Evolutionary conservation across 2,113 vertebrate genomes (phyloP).

Genomic region (Malurus elegans): DNA sequence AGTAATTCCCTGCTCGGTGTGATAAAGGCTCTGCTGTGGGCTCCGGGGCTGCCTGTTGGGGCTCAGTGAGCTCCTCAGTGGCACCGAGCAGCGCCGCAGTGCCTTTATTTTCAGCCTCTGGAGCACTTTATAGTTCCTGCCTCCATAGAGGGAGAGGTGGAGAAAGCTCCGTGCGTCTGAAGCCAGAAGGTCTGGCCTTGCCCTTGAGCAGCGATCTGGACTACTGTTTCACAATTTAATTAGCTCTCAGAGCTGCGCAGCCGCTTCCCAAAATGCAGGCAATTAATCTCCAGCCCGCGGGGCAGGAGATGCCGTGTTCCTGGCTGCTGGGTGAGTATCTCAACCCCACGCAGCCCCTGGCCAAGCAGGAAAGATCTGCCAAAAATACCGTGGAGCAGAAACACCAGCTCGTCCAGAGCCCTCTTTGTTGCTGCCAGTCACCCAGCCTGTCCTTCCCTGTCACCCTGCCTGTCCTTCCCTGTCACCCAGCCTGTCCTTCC

Average conservation of each 20-base stretch:
- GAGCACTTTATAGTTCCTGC: background rate
- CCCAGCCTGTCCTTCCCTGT: background rate
- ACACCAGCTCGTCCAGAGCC: background rate
- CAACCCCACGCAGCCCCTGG: background rate
- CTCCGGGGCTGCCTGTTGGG: background rate
- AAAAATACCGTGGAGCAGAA: background rate
- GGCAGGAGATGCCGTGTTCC: background rate
- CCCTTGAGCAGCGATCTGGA: slow-evolving; percentile 13
- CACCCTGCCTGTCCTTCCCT: background rate
- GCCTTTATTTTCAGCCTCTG: background rate
- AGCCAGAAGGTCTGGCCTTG: slow-evolving; percentile 36
- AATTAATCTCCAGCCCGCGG: background rate
- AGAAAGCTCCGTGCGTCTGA: background rate
- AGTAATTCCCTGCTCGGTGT: slow-evolving; percentile 6
- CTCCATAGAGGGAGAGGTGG: background rate
- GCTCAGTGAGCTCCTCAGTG: background rate
- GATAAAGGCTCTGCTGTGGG: background rate
- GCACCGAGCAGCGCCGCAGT: background rate
- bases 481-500: too few species aligned
- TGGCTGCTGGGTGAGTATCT: background rate
- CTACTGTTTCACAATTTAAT: slow-evolving; percentile 49
- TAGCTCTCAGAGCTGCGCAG: background rate
- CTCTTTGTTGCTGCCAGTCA: background rate
- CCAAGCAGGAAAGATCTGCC: slow-evolving; percentile 20
- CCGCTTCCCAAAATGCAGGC: background rate